Percentiles rank a stretch among this genome's conserved stretches.
Evolutionary conservation across 1,140 invertebrate genomes (phyloP).

Genomic region (Dufourea novaeangliae): DNA sequence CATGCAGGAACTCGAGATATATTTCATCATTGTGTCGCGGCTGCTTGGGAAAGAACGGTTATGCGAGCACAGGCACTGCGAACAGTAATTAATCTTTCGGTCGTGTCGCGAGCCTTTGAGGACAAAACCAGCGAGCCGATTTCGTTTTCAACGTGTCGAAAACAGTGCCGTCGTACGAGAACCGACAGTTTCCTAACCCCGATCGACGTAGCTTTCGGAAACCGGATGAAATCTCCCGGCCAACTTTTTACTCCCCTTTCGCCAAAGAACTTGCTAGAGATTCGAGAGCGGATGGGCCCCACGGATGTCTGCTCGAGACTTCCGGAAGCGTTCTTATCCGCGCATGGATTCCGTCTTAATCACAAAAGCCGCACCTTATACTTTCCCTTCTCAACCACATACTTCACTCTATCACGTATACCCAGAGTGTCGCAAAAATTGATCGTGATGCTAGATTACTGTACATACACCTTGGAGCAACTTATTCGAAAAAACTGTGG

Average conservation of each 20-base stretch:
- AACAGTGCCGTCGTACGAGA: background rate
- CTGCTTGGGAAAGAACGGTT: background rate
- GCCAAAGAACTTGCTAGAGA: constrained; percentile 11
- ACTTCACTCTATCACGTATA: too few species aligned
- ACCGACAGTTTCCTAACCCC: background rate
- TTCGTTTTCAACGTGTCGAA: constrained; percentile 25
- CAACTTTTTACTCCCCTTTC: constrained; percentile 6
- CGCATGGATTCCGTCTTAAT: background rate
- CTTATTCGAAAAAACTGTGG: too few species aligned
- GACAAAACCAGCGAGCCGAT: constrained; percentile 7
- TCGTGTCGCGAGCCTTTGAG: background rate
- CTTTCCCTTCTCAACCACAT: too few species aligned
- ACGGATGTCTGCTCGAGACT: background rate
- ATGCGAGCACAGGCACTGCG: background rate
- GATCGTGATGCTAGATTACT: too few species aligned
- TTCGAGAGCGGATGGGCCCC: background rate
- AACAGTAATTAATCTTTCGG: constrained; percentile 41
- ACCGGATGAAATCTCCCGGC: constrained; percentile 20
- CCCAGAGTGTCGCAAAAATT: too few species aligned
- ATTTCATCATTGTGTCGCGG: background rate
- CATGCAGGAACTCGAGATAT: background rate
- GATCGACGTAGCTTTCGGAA: background rate
- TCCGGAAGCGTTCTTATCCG: background rate
- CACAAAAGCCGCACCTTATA: background rate
- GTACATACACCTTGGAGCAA: too few species aligned